Conservation (phyloP, 2,113 vertebrate genomes). For the Murina feae region DNA sequence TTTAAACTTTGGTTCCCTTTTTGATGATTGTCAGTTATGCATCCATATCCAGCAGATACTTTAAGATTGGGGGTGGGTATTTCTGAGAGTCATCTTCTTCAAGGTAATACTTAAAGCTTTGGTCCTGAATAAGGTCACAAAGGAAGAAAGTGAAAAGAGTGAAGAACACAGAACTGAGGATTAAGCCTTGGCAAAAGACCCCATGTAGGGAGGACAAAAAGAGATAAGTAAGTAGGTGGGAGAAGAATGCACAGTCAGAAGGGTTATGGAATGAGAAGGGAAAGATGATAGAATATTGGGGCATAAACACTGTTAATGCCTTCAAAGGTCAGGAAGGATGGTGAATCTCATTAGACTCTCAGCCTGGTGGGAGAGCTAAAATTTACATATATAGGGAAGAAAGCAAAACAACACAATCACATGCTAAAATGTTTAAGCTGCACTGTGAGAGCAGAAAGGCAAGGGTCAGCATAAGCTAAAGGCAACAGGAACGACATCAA, state of each 20-base stretch:
- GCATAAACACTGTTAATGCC: background rate
- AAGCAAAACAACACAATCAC: background rate
- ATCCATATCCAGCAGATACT: background rate
- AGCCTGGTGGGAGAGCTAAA: background rate
- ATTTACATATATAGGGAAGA: background rate
- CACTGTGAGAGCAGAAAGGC: background rate
- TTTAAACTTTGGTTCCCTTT: background rate
- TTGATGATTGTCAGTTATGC: background rate
- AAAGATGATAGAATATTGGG: background rate
- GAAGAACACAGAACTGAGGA: background rate
- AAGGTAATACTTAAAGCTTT: background rate
- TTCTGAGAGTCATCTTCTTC: background rate
- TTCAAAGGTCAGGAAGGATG: background rate
- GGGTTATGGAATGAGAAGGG: background rate
- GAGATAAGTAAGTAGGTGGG: background rate
- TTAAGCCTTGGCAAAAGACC: background rate
- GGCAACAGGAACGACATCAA: background rate
- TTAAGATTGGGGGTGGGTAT: background rate
- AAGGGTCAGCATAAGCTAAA: background rate
- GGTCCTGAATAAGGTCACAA: background rate
- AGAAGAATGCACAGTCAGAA: background rate
- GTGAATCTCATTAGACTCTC: background rate
- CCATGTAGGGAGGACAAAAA: background rate
- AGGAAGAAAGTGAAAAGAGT: background rate
- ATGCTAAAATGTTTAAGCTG: background rate